Percentiles rank a stretch among this genome's conserved stretches.
Conservation (phyloP, 2,888 invertebrate genomes). For the Hymenopus coronatus region DNA sequence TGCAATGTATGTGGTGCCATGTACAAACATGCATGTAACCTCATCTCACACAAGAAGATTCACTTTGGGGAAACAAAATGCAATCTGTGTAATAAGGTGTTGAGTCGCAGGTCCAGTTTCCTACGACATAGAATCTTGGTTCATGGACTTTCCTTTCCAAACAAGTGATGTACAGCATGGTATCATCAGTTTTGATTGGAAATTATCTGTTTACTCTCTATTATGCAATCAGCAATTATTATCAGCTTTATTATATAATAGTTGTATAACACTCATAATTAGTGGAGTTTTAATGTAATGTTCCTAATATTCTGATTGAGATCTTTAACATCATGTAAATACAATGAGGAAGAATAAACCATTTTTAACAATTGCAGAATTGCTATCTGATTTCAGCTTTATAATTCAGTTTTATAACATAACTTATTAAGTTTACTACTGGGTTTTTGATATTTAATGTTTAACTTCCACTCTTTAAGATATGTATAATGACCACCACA, state of each 20-base stretch:
- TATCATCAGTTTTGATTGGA: too few species aligned
- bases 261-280: not conserved
- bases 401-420: too few species aligned
- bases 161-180: not conserved
- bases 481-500: too few species aligned
- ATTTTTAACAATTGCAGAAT: too few species aligned
- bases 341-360: too few species aligned
- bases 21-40: constrained; percentile 51
- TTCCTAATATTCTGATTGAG: too few species aligned
- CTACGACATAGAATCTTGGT: constrained; percentile 44
- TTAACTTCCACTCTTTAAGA: too few species aligned
- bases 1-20: constrained; percentile 51
- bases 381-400: too few species aligned
- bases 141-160: constrained; percentile 30
- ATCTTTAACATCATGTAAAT: too few species aligned
- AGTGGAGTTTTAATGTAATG: not conserved
- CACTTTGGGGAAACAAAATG: constrained; percentile 63
- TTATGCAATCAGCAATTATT: not conserved
- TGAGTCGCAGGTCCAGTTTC: constrained; percentile 48
- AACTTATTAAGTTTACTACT: too few species aligned
- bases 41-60: constrained; percentile 60
- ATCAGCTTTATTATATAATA: not conserved
- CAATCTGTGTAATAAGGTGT: constrained; percentile 59
- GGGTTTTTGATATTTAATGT: too few species aligned
- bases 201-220: too few species aligned